Base-by-base conservation (phyloP, 2,113 vertebrate species). In the Bos indicus region DNA sequence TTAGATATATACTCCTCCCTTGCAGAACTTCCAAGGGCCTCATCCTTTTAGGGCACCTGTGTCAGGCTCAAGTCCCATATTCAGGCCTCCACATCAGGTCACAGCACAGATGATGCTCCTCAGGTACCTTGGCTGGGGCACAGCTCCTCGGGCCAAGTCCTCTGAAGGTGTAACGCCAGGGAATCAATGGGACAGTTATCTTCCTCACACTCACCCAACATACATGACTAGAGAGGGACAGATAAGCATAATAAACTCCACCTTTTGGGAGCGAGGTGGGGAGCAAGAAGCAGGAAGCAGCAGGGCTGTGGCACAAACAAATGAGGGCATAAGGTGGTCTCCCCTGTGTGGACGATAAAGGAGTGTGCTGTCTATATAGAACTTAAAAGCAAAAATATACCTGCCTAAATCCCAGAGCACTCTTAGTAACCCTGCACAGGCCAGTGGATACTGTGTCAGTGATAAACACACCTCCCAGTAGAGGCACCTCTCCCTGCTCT, bases 401-500 rank as follows among this genome's bases (percentile, higher is more conserved):
- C 9, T 25, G 36, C 6, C 33, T 36, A 19, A 33, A 46, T 21
- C 30, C 84, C 28, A 54, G 57, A 80, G 40, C 26, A 2, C 8
- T 56, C 36, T 84, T 52, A n/a, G n/a, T 88, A 33, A 19, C 30
- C 15, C 80, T 25, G 33, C 10, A 36, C 0, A 16, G 48, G 26
- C 11, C 57, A 51, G 23, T 23, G 9, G 21, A 52, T 33, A 21
- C 1, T 9, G 40, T n/a, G 57, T 26, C 11, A 5, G 6, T 26
- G n/a, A 74, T 6, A 6, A 78, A 85, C 46, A 5, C 26, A 14
- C 40, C 6, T n/a, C 14, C 3, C 15, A 3, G 0, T 14, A 21
- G 30, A 48, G 5, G 52, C 7, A 14, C 54, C 51, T 57, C 13
- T 4, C 26, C 78, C 2, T 0, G 5, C 26, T 3, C 1, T n/a